Percentiles rank a stretch among this genome's conserved stretches.
phyloP scores from a whole-genome alignment of 2,888 invertebrate genomes.

The Orthosia gracilis region DNA sequence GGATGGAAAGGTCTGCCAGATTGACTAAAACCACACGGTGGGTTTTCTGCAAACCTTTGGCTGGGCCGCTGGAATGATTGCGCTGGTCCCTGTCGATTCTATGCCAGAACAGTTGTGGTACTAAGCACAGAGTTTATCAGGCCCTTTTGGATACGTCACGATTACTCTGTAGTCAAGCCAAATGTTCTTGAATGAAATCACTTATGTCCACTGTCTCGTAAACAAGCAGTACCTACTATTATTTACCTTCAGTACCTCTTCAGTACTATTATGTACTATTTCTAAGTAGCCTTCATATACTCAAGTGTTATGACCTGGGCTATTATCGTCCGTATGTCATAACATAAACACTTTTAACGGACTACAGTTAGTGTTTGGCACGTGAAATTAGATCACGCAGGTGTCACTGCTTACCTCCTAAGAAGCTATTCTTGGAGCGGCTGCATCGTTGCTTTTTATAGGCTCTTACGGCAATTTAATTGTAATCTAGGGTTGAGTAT shows the following conservation, averaged over 20 bases:
- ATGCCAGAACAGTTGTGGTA: too few relatives aligned
- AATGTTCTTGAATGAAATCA: background rate
- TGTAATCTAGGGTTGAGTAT: background rate
- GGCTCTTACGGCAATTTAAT: slow-evolving; percentile 29
- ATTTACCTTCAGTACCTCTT: background rate
- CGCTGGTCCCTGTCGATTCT: too few relatives aligned
- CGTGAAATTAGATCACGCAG: slow-evolving; percentile 73
- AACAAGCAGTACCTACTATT: slow-evolving; percentile 1
- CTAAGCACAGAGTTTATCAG: too few relatives aligned
- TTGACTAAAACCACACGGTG: too few relatives aligned
- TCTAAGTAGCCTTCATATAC: slow-evolving; percentile 25
- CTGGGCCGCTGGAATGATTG: too few relatives aligned
- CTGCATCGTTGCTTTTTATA: slow-evolving; percentile 41
- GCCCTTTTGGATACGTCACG: background rate
- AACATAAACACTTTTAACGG: slow-evolving; percentile 53
- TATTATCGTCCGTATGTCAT: slow-evolving; percentile 63
- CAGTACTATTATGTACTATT: background rate
- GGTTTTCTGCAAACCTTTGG: too few relatives aligned
- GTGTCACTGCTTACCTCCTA: slow-evolving; percentile 63
- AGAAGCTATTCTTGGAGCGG: slow-evolving; percentile 65
- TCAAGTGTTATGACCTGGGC: slow-evolving; percentile 38
- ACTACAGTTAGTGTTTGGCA: slow-evolving; percentile 69
- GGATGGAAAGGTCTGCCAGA: too few relatives aligned
- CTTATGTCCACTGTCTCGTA: background rate
- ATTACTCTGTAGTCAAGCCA: background rate